Conservation (phyloP, 2,113 vertebrate genomes). For the Crotophaga sulcirostris region DNA sequence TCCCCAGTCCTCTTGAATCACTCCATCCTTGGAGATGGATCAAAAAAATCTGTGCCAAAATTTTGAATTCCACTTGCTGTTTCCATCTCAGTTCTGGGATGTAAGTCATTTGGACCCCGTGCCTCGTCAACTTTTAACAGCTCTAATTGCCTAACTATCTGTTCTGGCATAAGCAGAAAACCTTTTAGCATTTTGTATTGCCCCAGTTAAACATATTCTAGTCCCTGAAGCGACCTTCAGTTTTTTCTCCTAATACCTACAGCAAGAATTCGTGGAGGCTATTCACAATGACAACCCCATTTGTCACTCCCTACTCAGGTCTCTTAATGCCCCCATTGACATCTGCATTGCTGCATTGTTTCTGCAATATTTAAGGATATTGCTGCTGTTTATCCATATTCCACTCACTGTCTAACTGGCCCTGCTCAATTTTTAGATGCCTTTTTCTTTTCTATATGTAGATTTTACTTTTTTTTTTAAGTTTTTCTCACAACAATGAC, state of each 20-base stretch:
- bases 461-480: neutral
- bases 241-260: neutral
- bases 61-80: neutral
- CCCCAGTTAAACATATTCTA: slow-evolving; percentile 36
- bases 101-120: neutral
- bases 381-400: neutral
- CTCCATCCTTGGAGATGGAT: neutral
- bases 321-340: neutral
- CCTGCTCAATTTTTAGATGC: neutral
- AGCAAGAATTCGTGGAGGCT: neutral
- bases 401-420: neutral
- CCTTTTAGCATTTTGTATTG: neutral
- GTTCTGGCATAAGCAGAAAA: slow-evolving; percentile 33
- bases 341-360: neutral
- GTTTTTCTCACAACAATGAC: neutral
- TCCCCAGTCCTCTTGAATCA: neutral
- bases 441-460: neutral
- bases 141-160: slow-evolving; percentile 45
- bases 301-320: neutral
- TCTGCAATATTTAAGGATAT: neutral
- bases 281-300: neutral
- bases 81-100: neutral
- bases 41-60: neutral
- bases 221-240: slow-evolving; percentile 30
- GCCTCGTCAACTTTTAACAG: slow-evolving; percentile 32